phyloP scores from a whole-genome alignment of 2,888 invertebrate genomes.

The Sinhomidia bicolor region DNA sequence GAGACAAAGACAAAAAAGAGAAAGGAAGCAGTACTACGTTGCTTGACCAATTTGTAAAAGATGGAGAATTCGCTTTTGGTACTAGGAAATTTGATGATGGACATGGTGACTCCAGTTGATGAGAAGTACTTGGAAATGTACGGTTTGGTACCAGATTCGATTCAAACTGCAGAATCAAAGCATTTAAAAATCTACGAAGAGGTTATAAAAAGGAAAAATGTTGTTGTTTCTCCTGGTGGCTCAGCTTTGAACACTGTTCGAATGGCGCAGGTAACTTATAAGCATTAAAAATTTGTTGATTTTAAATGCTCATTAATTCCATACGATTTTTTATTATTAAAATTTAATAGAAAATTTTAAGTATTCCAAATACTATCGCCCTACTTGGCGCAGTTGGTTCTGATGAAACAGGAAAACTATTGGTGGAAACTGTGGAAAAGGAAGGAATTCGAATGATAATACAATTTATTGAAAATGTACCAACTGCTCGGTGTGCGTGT shows the following conservation, averaged over 20 bases:
- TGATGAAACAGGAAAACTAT: constrained; percentile 23
- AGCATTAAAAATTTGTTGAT: neutral
- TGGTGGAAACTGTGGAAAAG: constrained; percentile 22
- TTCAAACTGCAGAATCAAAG: constrained; percentile 11
- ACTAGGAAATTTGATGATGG: constrained; percentile 60
- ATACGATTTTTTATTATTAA: neutral
- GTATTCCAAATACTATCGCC: neutral
- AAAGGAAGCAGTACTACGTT: no score
- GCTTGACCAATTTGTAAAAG: neutral
- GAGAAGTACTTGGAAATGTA: neutral
- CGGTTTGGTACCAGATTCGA: constrained; percentile 49
- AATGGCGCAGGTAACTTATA: constrained; percentile 53
- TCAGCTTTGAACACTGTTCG: constrained; percentile 61
- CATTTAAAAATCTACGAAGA: constrained; percentile 35
- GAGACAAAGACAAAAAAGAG: no score
- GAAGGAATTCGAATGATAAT: constrained; percentile 47
- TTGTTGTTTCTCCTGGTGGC: constrained; percentile 48
- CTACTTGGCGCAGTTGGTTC: constrained; percentile 59
- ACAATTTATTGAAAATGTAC: neutral
- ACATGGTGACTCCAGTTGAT: constrained; percentile 50
- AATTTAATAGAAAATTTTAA: constrained; percentile 33
- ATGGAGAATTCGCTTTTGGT: constrained; percentile 1
- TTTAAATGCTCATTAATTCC: no score
- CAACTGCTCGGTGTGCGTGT: constrained; percentile 54
- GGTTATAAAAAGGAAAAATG: neutral